Conservation (phyloP, 2,888 invertebrate genomes). For the Opisthograptis luteolata region DNA sequence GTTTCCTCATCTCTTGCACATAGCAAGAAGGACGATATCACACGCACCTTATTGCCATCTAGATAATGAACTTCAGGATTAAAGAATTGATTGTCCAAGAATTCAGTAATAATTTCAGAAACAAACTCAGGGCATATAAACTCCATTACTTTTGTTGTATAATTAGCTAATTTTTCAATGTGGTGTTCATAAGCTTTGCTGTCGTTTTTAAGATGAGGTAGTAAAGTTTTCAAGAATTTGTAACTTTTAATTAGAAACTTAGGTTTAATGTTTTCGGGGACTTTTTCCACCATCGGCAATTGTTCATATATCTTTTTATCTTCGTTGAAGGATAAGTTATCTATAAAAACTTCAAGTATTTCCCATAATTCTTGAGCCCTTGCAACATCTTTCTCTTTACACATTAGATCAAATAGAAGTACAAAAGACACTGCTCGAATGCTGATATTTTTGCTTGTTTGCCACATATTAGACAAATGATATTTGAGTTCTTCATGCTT, state of each 20-base stretch:
- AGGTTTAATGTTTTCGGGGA: constrained; percentile 50
- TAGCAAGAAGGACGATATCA: constrained; percentile 55
- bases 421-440: constrained; percentile 63
- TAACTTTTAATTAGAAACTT: constrained; percentile 58
- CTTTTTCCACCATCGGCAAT: constrained; percentile 43
- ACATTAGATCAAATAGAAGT: constrained; percentile 53
- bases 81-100: constrained; percentile 46
- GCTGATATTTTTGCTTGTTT: constrained; percentile 56
- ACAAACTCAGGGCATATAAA: constrained; percentile 52
- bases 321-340: constrained; percentile 59
- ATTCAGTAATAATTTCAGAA: constrained; percentile 48
- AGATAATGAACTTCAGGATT: constrained; percentile 15
- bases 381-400: constrained; percentile 50
- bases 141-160: constrained; percentile 54
- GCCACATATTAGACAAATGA: constrained; percentile 57
- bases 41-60: constrained; percentile 34
- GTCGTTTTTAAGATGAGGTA: constrained; percentile 36
- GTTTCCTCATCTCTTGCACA: constrained; percentile 47
- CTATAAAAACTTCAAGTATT: constrained; percentile 57
- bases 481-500: constrained; percentile 47
- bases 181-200: constrained; percentile 35
- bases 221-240: constrained; percentile 52
- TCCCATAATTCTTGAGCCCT: constrained; percentile 52
- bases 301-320: constrained; percentile 58
- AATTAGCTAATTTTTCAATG: constrained; percentile 38